These are phyloP conservation scores for Dipodomys ordii DNA, from an alignment of 2,113 vertebrate genomes.

Conservation along the genomic window DNA sequence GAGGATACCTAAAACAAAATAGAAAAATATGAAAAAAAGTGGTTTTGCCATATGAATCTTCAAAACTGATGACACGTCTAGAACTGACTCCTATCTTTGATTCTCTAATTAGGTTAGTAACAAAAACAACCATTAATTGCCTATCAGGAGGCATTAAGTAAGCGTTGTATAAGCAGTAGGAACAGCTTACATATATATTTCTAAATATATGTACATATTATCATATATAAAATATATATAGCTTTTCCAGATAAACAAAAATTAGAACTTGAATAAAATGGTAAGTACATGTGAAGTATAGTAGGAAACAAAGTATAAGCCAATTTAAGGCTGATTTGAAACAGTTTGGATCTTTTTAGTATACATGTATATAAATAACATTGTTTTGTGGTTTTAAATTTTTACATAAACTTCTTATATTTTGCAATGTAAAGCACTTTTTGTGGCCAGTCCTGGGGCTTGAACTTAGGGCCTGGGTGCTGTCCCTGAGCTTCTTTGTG, in stretches of 20 bases:
- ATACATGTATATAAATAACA: neutral
- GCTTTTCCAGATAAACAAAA: slow-evolving; percentile 47
- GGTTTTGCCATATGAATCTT: slow-evolving; percentile 19
- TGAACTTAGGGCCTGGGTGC: neutral
- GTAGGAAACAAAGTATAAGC: slow-evolving; percentile 25
- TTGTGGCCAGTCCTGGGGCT: neutral
- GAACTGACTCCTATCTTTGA: slow-evolving; percentile 17
- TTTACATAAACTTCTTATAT: neutral
- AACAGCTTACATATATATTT: neutral
- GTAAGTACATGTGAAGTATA: slow-evolving; percentile 16
- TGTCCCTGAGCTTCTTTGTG: too few relatives aligned
- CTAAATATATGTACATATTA: neutral
- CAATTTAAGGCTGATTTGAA: slow-evolving; percentile 17
- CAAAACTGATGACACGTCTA: slow-evolving; percentile 16
- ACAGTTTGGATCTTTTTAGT: slow-evolving; percentile 1
- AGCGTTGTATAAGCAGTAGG: neutral
- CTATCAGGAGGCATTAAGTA: neutral
- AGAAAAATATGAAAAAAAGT: slow-evolving; percentile 23
- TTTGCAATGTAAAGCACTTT: neutral
- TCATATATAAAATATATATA: slow-evolving; percentile 33
- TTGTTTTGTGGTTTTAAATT: slow-evolving; percentile 38
- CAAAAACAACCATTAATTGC: slow-evolving; percentile 53
- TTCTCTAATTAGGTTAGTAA: neutral
- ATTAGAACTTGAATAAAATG: neutral
- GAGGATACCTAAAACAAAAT: slow-evolving; percentile 89